phyloP scores from a whole-genome alignment of 2,113 vertebrate species.

The Gobio gobio region DNA sequence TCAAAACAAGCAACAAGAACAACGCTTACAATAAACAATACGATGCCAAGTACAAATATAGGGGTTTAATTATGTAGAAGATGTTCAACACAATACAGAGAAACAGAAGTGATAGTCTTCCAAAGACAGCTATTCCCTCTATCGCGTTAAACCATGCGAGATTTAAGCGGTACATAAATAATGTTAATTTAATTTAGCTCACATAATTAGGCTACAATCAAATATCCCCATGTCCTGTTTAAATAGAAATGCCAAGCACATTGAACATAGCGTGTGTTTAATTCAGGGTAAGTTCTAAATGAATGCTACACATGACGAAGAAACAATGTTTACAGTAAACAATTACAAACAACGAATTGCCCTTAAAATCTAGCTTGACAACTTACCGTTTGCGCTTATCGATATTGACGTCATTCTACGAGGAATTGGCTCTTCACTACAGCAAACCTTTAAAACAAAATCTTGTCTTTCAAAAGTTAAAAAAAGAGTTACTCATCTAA shows the following conservation, averaged over 20 bases:
- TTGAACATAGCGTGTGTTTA: neutral
- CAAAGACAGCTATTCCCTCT: neutral
- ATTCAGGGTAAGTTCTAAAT: neutral
- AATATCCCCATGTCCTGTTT: neutral
- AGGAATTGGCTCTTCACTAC: neutral
- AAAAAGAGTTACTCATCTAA: neutral
- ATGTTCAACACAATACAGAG: neutral
- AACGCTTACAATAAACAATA: neutral
- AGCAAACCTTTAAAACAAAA: neutral
- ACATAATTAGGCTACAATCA: neutral
- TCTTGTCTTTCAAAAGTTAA: neutral
- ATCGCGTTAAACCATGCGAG: neutral
- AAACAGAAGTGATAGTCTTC: neutral
- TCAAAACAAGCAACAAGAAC: neutral
- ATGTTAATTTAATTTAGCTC: neutral
- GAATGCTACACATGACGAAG: neutral
- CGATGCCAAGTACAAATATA: neutral
- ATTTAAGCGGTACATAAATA: neutral
- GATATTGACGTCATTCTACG: slow-evolving; percentile 36
- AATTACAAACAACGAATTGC: slow-evolving; percentile 8
- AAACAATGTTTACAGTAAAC: slow-evolving; percentile 4
- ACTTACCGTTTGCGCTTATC: slow-evolving; percentile 39
- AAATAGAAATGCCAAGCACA: neutral
- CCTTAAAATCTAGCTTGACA: slow-evolving; percentile 1
- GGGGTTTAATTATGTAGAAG: neutral